Evolutionary conservation across 2,888 invertebrate species (phyloP).

Genomic region (Watsonalla binaria): DNA sequence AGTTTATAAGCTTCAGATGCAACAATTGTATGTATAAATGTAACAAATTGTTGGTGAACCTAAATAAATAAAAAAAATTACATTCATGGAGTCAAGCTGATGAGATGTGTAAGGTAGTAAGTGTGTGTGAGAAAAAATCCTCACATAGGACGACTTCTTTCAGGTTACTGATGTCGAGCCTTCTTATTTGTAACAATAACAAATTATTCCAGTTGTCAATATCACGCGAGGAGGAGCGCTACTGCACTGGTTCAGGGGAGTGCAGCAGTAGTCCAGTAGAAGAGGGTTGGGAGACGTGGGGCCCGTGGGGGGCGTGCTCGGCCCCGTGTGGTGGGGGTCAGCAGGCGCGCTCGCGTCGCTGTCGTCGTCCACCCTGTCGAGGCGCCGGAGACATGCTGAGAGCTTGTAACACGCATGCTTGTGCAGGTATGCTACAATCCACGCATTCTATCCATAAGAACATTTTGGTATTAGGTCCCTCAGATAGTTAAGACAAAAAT

Average conservation of each 20-base stretch:
- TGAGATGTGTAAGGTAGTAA: slow-evolving; percentile 23
- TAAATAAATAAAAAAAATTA: too few species aligned
- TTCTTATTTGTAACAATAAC: not conserved
- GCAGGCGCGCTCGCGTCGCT: slow-evolving; percentile 81
- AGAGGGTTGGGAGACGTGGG: slow-evolving; percentile 61
- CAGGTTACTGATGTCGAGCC: not conserved
- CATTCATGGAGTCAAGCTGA: too few species aligned
- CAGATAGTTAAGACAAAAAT: too few species aligned
- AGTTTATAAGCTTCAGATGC: too few species aligned
- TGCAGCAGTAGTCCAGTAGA: slow-evolving; percentile 71
- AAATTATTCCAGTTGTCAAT: slow-evolving; percentile 75
- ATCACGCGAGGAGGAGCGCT: slow-evolving; percentile 88
- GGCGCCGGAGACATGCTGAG: slow-evolving; percentile 81
- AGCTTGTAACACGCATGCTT: slow-evolving; percentile 86
- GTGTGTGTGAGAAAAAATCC: too few species aligned
- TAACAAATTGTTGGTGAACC: too few species aligned
- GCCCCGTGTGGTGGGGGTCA: slow-evolving; percentile 74
- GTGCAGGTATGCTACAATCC: slow-evolving; percentile 66
- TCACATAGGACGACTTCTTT: not conserved
- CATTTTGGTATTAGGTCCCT: too few species aligned
- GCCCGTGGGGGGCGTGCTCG: slow-evolving; percentile 53
- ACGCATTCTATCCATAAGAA: too few species aligned
- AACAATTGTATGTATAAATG: too few species aligned
- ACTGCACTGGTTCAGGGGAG: slow-evolving; percentile 83
- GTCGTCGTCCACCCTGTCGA: slow-evolving; percentile 70